Evolutionary conservation across 2,888 invertebrate genomes (phyloP).

Genomic region (Clunio marinus): DNA sequence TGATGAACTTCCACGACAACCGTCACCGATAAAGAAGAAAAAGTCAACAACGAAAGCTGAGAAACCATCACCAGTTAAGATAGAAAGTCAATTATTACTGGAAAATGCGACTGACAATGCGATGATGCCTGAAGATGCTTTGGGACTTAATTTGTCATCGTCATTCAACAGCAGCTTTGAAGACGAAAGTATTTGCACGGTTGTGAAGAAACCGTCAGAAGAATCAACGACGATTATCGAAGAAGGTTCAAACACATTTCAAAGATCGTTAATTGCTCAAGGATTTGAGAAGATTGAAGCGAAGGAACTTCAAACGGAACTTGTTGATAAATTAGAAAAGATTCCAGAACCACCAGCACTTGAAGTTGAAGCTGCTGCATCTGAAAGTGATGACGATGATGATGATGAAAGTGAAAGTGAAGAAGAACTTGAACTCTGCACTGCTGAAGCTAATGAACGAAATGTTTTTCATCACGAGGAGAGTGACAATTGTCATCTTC

Average conservation of each 20-base stretch:
- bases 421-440: not conserved
- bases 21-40: not conserved
- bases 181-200: slow-evolving; percentile 1
- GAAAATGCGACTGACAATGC: slow-evolving; percentile 25
- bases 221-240: not conserved
- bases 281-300: slow-evolving; percentile 1
- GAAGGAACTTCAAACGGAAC: not conserved
- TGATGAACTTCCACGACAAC: slow-evolving; percentile 14
- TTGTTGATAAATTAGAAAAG: not conserved
- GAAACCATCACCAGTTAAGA: not conserved
- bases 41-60: not conserved
- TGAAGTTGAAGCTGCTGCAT: not conserved
- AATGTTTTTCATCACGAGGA: slow-evolving; percentile 6
- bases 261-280: slow-evolving; percentile 1
- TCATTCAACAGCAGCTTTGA: not conserved
- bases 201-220: not conserved
- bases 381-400: not conserved
- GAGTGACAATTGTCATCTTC: not conserved
- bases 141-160: not conserved
- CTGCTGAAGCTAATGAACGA: not conserved
- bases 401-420: not conserved
- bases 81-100: not conserved
- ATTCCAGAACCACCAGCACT: not conserved
- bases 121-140: slow-evolving; percentile 8
- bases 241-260: not conserved